Base-by-base conservation (phyloP, 2,888 invertebrate genomes). In the Stomorhina lunata region DNA sequence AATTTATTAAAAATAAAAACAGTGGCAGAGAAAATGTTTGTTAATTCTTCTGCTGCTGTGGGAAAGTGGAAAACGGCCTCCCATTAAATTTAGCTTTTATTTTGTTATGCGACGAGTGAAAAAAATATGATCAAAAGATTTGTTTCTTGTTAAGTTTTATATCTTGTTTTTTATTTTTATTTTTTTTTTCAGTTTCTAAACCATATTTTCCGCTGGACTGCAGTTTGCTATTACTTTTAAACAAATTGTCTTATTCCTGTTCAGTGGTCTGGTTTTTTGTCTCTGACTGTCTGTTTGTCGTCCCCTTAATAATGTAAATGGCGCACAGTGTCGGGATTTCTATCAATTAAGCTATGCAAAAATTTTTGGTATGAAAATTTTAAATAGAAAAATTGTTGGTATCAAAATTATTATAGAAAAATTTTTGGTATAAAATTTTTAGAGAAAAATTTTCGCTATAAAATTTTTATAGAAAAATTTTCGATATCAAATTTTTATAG, bases 151-250 rank as follows among this genome's bases (percentile, higher is more conserved):
- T 43, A 65, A 25, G 17, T 45, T 66, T 43, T 37, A n/a, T n/a
- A 43, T 2, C 2, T 4, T 43, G 4, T 9, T 6, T 6, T 43
- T 43, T 43, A 43, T 43, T 43, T 43, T 43, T 4, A 4, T 43
- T 7, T 5, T 43, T n/a, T 43, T 43, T 10, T 15, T 43, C 15
- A 43, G n/a, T 43, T 43, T 43, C n/a, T 6, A 25, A 66, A 69
- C 17, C 25, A 69, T 55, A 63, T 77, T 69, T 77, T 77, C 48
- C 68, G 43, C 77, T 77, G 77, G 68, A 69, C 77, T 69, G 68
- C 15, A 37, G 9, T 43, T 43, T 69, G 61, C 32, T 69, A 77
- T 77, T 61, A 69, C 32, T 61, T 76, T 66, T 12, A 66, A 37
- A 55, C 7, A 40, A 10, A 25, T 29, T 40, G 12, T 40, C 12